phyloP scores from a whole-genome alignment of 2,888 invertebrate genomes.

The Mycalesis mineus region DNA sequence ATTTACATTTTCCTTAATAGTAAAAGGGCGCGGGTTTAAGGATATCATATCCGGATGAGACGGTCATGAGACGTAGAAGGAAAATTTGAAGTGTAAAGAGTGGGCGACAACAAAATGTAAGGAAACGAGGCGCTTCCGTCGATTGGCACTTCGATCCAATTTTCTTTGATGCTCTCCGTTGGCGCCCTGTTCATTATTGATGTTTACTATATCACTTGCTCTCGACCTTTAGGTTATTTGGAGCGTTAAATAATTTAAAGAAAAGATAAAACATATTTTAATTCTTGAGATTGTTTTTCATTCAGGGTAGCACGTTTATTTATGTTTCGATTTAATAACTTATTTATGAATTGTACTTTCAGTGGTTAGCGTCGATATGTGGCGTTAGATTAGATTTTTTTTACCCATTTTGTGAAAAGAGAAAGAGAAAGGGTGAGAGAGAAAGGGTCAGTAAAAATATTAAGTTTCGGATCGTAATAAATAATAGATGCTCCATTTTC shows the following conservation, averaged over 20 bases:
- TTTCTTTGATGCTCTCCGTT: conserved; percentile 48
- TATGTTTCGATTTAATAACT: no score
- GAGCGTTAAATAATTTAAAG: conserved; percentile 14
- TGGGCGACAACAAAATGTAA: conserved; percentile 62
- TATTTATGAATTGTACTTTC: no score
- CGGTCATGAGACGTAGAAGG: conserved; percentile 49
- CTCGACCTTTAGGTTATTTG: conserved; percentile 7
- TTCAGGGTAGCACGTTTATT: no score
- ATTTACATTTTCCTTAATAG: conserved; percentile 37
- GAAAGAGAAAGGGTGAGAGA: no score
- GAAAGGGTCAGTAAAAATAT: no score
- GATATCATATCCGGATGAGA: conserved; percentile 49
- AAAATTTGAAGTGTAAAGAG: conserved; percentile 62
- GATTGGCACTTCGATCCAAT: conserved; percentile 68
- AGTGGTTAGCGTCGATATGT: no score
- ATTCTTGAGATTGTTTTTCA: no score
- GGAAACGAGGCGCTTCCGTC: conserved; percentile 73
- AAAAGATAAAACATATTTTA: background rate
- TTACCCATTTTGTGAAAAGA: no score
- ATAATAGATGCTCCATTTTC: no score
- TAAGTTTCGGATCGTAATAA: no score
- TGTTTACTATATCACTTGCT: conserved; percentile 30
- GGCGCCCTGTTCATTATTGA: conserved; percentile 39
- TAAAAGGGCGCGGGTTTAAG: conserved; percentile 44
- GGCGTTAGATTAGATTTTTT: no score